These are phyloP conservation scores for Brachyhypopomus occidentalis DNA, from an alignment of 2,113 vertebrate species.

Conservation along the genomic window DNA sequence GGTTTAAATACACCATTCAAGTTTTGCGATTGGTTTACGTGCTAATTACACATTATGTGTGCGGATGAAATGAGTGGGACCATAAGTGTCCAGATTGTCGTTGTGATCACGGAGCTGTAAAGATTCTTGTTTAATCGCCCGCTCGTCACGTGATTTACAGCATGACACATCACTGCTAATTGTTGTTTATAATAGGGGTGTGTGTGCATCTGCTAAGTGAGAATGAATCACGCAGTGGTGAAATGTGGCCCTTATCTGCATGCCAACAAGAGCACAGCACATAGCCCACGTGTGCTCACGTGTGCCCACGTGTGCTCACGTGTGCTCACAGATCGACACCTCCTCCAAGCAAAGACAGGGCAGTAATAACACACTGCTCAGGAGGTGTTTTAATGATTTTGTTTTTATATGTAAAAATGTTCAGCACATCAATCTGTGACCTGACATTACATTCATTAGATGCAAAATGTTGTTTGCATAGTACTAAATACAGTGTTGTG, in stretches of 20 bases:
- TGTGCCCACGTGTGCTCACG: too few relatives aligned
- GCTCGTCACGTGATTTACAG: slow-evolving; percentile 40
- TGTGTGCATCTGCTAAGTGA: slow-evolving; percentile 26
- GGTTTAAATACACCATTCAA: not conserved
- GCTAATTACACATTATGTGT: not conserved
- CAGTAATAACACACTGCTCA: too few relatives aligned
- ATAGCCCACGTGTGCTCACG: slow-evolving; percentile 11
- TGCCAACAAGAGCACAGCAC: slow-evolving; percentile 55
- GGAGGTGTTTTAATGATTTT: too few relatives aligned
- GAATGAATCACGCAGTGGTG: slow-evolving; percentile 49
- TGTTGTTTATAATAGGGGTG: slow-evolving; percentile 55
- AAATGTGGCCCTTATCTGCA: slow-evolving; percentile 49
- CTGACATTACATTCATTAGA: too few relatives aligned
- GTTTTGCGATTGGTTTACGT: not conserved
- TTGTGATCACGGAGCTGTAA: not conserved
- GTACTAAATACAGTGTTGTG: too few relatives aligned
- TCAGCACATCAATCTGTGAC: too few relatives aligned
- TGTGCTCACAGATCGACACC: too few relatives aligned
- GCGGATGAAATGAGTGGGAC: not conserved
- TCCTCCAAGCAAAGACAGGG: too few relatives aligned
- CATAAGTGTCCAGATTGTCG: not conserved
- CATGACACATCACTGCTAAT: slow-evolving; percentile 49
- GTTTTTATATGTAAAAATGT: too few relatives aligned
- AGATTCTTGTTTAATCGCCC: not conserved
- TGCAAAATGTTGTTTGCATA: too few relatives aligned